Evolutionary conservation across 2,888 invertebrate species (phyloP), one percentile per base, ranked within the genome.

Genomic region (Heliconius erato): DNA sequence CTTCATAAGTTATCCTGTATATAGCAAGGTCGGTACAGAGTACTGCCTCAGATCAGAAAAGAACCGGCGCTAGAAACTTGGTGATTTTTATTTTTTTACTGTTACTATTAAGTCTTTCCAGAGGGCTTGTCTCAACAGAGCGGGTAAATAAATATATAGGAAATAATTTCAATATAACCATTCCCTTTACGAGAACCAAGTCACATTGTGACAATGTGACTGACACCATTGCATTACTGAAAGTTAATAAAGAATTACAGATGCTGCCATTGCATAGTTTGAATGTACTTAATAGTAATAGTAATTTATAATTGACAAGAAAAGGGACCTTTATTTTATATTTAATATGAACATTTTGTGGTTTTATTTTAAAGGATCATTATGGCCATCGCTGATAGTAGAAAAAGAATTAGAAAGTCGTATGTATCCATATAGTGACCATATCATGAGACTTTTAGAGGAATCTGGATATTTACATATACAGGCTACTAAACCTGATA

Each of bases 401-500:
- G 94, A 94, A 0, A 91, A 93, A 0, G 94, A 96, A 81, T 86
- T 96, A 59, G 87, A 93, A 44, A 90, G 94, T 11, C 95, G 91
- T 74, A 88, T 96, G 88, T 97, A 96, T 86, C 97, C 97, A 0
- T 71, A 96, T 1, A 83, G 87, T 0, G 87, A 93, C 0, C 90
- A 92, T 28, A 54, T 91, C 0, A 54, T 84, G 12, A 86, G 84
- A 1, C 1, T 92, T 0, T 0, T 96, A 0, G 92, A 95, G 82
- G 95, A 94, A 82, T 85, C 90, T 0, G 96, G 94, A 32, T 91
- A 94, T 85, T 83, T 91, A 82, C 91, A 94, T 81, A 88, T 97
- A 40, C 98, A 98, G 87, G 97, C 97, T 3, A 97, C 97, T 1
- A 98, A 97, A 88, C 98, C 98, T 0, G 98, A 98, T 87, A 97